phyloP scores from a whole-genome alignment of 2,888 invertebrate genomes.

The Drosophila nr. perissopoda region DNA sequence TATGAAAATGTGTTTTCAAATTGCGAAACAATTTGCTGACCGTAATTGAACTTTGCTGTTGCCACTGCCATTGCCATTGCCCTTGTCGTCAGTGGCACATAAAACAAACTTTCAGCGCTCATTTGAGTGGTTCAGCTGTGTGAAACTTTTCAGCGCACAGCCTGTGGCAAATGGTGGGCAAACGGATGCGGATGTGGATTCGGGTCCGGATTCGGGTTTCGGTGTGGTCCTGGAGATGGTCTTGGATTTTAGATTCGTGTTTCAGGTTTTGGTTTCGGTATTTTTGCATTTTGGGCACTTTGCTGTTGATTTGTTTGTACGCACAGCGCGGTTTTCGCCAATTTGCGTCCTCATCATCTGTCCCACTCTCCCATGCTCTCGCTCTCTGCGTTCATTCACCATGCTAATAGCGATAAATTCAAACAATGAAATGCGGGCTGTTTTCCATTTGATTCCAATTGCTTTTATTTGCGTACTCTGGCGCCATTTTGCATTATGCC shows the following conservation, averaged over 20 bases:
- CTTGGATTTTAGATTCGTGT: conserved; percentile 2
- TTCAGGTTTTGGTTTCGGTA: neutral
- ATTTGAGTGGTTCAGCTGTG: conserved; percentile 53
- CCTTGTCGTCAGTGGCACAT: conserved; percentile 52
- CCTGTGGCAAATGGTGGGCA: conserved; percentile 63
- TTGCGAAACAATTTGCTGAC: conserved; percentile 80
- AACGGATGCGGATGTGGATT: conserved; percentile 15
- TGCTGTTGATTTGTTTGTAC: conserved; percentile 27
- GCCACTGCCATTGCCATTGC: conserved; percentile 1
- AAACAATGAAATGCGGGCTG: conserved; percentile 26
- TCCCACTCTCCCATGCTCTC: neutral
- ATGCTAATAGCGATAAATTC: conserved; percentile 27
- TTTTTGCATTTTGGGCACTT: conserved; percentile 11
- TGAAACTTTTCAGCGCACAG: conserved; percentile 64
- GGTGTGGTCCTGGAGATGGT: neutral
- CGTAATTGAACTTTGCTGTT: conserved; percentile 76
- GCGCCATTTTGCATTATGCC: conserved; percentile 12
- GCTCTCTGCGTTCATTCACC: conserved; percentile 14
- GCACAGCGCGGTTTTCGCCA: conserved; percentile 32
- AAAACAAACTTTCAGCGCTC: conserved; percentile 70
- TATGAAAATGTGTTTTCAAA: conserved; percentile 77
- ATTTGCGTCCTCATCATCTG: conserved; percentile 26
- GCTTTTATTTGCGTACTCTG: conserved; percentile 17
- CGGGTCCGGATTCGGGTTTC: neutral
- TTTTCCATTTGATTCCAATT: conserved; percentile 41